Base-by-base conservation (phyloP, 2,113 vertebrate species). In the Melanerpes aurifrons region DNA sequence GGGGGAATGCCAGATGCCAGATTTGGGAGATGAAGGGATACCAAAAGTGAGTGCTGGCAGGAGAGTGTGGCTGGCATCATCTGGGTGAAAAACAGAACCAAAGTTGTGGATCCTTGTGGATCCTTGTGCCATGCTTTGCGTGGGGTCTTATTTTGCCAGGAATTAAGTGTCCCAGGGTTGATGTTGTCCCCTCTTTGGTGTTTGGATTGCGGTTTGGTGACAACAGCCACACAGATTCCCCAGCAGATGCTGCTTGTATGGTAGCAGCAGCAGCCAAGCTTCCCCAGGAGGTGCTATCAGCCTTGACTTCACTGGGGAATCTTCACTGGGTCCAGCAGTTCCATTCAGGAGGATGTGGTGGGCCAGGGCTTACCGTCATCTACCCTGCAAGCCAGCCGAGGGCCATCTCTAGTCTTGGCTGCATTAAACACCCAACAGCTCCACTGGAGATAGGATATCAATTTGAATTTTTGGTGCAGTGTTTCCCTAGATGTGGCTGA, bases 1-100 rank as follows among this genome's bases (percentile, higher is more conserved):
- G 21, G 16, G 5, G 0, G 4, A 24, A 32, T n/a, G 40, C 57
- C 68, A 73, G 19, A 10, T 1, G 29, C 37, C 40, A 40, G 40
- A 40, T 40, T 12, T 45, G 74, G 61, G 37, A 17, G 32, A 40
- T 12, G 16, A 8, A n/a, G 61, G 54, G 12, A 81, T 59, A 86
- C 57, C 2, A 8, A 43, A 2, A 19, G 19, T 1, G 25, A 19
- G 24, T 20, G 58, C 29, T 58, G 72, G 66, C 21, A 47, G 29
- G 10, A 45, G 7, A 72, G 10, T 0, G 0, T 8, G 56, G 22
- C 37, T 54, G 61, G 84, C 16, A 35, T 22, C 22, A 2, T 2
- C 25, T 12, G 58, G 2, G 40, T 29, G 16, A 37, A 31, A 48
- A n/a, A 4, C 73, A 28, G 54, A 62, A 10, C 21, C 43, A 4